A percentile compares a stretch with the other conserved stretches of the same genome.
Evolutionary conservation across 2,888 invertebrate species (phyloP).

Genomic region (Oligia strigilis): DNA sequence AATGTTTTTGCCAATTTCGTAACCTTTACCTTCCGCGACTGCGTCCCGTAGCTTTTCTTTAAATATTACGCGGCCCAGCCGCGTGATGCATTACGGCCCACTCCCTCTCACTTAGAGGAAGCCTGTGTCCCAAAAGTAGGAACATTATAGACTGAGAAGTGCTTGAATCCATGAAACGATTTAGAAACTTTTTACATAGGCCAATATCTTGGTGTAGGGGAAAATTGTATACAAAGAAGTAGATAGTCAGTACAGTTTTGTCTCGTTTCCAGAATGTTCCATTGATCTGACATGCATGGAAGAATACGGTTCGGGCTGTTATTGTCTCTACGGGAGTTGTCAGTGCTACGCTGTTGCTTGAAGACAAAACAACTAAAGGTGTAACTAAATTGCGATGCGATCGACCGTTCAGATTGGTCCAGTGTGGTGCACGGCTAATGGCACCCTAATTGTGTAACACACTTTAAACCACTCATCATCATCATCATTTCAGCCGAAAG

Average conservation of each 20-base stretch:
- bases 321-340: constrained; percentile 34
- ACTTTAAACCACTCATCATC: too few relatives aligned
- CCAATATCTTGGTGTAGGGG: not conserved
- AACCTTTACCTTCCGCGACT: too few relatives aligned
- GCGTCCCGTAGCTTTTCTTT: not conserved
- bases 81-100: not conserved
- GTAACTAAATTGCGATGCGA: not conserved
- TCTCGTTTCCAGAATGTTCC: constrained; percentile 42
- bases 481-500: too few relatives aligned
- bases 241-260: constrained; percentile 13
- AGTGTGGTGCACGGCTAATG: not conserved
- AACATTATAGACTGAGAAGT: not conserved
- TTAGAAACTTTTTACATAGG: not conserved
- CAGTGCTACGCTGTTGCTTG: constrained; percentile 33
- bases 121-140: not conserved
- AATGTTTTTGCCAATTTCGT: not conserved
- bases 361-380: constrained; percentile 15
- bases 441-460: too few relatives aligned
- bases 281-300: constrained; percentile 10
- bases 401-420: not conserved
- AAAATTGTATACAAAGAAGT: not conserved
- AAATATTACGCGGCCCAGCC: not conserved
- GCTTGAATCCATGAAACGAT: not conserved
- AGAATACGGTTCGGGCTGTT: constrained; percentile 21
- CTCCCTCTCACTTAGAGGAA: not conserved